Conservation (phyloP, 2,113 vertebrate species). For the Ictalurus furcatus region DNA sequence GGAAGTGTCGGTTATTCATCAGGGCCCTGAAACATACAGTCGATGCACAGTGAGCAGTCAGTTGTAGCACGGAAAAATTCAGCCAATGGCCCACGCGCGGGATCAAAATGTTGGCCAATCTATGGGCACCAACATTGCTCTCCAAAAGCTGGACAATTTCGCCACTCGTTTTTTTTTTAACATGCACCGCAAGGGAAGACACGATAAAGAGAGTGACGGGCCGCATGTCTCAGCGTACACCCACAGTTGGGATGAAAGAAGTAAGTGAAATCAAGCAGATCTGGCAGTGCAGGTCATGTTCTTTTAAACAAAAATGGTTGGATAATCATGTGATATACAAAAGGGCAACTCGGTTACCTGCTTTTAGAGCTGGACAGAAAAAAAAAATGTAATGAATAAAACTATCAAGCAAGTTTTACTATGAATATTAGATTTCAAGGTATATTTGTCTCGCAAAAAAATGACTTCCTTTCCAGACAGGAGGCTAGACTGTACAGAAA, state of each 20-base stretch:
- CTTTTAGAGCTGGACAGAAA: background rate
- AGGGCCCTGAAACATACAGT: constrained; percentile 60
- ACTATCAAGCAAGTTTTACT: background rate
- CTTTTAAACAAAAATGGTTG: background rate
- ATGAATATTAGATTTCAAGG: background rate
- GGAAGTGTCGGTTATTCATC: constrained; percentile 77
- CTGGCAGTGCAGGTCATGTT: background rate
- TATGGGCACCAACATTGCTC: constrained; percentile 69
- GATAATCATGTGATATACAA: background rate
- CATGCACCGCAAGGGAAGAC: constrained; percentile 78
- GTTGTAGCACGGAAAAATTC: constrained; percentile 29
- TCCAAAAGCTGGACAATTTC: constrained; percentile 82
- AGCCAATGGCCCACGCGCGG: constrained; percentile 83
- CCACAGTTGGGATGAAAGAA: constrained; percentile 82
- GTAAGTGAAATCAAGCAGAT: constrained; percentile 77
- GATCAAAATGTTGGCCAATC: constrained; percentile 72
- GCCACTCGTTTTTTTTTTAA: constrained; percentile 84
- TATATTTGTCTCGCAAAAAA: background rate
- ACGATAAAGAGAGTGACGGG: constrained; percentile 82
- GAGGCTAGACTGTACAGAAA: background rate
- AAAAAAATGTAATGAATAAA: background rate
- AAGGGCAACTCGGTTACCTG: background rate
- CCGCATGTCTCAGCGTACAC: constrained; percentile 80
- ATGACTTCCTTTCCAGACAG: background rate
- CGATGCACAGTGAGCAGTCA: constrained; percentile 65